A percentile compares a stretch with the other conserved stretches of the same genome.
Evolutionary conservation across 2,888 invertebrate genomes (phyloP).

Genomic region (Ceraclea dissimilis): DNA sequence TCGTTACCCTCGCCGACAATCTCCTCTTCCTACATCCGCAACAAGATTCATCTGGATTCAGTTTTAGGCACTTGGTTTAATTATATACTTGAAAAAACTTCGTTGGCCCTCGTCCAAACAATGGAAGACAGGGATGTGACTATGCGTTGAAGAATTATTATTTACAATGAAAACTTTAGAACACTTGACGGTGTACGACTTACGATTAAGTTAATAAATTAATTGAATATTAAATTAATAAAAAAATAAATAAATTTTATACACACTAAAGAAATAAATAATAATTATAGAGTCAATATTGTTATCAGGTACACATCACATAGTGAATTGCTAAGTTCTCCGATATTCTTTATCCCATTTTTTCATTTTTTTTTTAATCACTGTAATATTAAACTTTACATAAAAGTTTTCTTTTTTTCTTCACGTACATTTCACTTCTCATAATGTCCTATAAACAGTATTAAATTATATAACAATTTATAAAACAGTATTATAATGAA

Average conservation of each 20-base stretch:
- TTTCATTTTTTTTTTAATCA: constrained; percentile 1
- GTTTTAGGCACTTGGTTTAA: not conserved
- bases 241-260: constrained; percentile 7
- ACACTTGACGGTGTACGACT: not conserved
- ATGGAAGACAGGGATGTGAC: not conserved
- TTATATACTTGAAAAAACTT: not conserved
- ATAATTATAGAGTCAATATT: constrained; percentile 2
- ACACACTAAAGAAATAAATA: constrained; percentile 7
- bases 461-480: not conserved
- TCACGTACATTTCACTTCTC: constrained; percentile 20
- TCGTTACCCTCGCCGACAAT: constrained; percentile 18
- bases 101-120: not conserved
- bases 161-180: not conserved
- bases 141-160: not conserved
- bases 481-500: not conserved
- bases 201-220: not conserved
- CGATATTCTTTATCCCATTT: constrained; percentile 12
- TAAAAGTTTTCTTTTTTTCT: constrained; percentile 20
- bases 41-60: constrained; percentile 6
- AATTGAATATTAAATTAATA: not conserved
- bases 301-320: constrained; percentile 9
- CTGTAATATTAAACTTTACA: not conserved
- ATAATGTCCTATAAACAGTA: not conserved
- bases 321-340: not conserved
- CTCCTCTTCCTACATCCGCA: constrained; percentile 7